Conservation (phyloP, 2,888 invertebrate genomes). For the Rotaria socialis region DNA sequence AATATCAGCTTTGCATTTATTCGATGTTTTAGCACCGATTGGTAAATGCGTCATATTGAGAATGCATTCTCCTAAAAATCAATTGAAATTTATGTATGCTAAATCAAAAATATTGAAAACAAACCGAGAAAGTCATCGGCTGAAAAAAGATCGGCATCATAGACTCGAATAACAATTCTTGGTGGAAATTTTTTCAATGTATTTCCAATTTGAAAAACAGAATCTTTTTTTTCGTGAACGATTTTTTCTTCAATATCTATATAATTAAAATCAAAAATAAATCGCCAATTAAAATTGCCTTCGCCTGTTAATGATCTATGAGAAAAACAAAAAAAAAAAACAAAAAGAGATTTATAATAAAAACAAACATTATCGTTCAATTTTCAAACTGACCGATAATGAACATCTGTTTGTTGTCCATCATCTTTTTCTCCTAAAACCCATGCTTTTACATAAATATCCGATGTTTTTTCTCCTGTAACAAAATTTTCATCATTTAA, state of each 20-base stretch:
- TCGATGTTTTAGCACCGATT: slow-evolving; percentile 66
- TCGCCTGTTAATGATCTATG: slow-evolving; percentile 41
- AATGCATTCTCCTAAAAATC: slow-evolving; percentile 55
- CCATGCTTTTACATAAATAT: slow-evolving; percentile 47
- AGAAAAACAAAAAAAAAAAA: neutral
- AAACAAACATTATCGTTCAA: no score
- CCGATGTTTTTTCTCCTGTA: slow-evolving; percentile 47
- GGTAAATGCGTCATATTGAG: slow-evolving; percentile 60
- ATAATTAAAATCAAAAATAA: slow-evolving; percentile 76
- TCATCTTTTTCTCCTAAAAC: slow-evolving; percentile 42
- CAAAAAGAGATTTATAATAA: no score
- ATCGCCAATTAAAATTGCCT: slow-evolving; percentile 77
- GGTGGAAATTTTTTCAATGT: slow-evolving; percentile 72
- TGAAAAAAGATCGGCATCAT: slow-evolving; percentile 75
- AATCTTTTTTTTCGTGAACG: slow-evolving; percentile 67
- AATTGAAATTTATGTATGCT: no score
- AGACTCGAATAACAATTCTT: slow-evolving; percentile 52
- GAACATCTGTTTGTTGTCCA: slow-evolving; percentile 40
- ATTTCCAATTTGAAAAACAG: slow-evolving; percentile 73
- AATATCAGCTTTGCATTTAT: slow-evolving; percentile 73
- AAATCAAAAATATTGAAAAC: no score
- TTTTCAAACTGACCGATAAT: slow-evolving; percentile 27
- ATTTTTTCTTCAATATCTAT: slow-evolving; percentile 72
- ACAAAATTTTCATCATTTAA: slow-evolving; percentile 47
- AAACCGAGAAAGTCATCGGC: slow-evolving; percentile 75